These are phyloP conservation scores for Ridgeia piscesae DNA, from an alignment of 1,140 invertebrate species.

Conservation along the genomic window DNA sequence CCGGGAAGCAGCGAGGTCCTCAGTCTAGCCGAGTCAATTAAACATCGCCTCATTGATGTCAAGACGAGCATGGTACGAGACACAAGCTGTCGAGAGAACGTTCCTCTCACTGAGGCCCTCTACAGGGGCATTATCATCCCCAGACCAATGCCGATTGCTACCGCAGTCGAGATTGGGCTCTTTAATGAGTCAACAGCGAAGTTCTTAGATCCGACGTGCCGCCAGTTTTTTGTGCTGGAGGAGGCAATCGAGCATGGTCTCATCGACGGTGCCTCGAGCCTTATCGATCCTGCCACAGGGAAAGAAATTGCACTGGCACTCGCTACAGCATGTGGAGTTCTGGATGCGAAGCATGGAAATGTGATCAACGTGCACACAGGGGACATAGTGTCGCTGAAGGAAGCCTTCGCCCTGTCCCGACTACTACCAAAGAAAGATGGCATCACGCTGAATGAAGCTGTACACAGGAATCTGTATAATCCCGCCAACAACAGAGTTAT, in stretches of 20 bases:
- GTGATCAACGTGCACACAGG: constrained; percentile 32
- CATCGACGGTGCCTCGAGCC: constrained; percentile 13
- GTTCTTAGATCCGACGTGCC: constrained; percentile 72
- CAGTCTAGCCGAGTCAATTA: constrained; percentile 67
- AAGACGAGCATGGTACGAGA: constrained; percentile 76
- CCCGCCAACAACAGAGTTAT: background rate
- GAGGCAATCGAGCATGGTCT: constrained; percentile 67
- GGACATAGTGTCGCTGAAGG: constrained; percentile 28
- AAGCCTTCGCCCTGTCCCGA: constrained; percentile 8
- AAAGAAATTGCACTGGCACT: constrained; percentile 26
- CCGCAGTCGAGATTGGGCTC: constrained; percentile 79
- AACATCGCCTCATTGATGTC: constrained; percentile 70
- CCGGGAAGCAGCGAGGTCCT: constrained; percentile 32
- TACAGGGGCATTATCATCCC: constrained; percentile 29
- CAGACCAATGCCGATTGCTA: constrained; percentile 72
- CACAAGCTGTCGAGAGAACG: constrained; percentile 72
- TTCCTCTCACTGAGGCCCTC: constrained; percentile 73
- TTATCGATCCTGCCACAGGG: constrained; percentile 30
- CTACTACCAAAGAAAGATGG: background rate
- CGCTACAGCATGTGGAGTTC: constrained; percentile 27
- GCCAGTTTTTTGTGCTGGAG: constrained; percentile 75
- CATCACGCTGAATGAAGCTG: constrained; percentile 17
- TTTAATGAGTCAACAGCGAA: constrained; percentile 78
- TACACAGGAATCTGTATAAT: background rate
- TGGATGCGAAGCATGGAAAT: constrained; percentile 29